Evolutionary conservation across 2,113 vertebrate species (phyloP).

Genomic region (Delphinapterus leucas): DNA sequence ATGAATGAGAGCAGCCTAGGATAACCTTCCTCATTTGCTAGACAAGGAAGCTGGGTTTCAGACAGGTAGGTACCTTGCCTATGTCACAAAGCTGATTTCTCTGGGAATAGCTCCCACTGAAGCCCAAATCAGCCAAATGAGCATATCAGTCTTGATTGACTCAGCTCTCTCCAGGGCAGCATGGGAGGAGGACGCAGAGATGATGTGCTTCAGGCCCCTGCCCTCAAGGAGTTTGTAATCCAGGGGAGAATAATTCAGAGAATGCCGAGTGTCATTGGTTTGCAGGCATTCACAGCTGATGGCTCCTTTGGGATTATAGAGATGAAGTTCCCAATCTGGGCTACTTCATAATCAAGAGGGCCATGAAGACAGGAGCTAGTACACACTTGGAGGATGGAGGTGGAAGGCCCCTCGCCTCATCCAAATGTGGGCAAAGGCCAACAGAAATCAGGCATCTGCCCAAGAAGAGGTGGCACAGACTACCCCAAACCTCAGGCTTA

Average conservation of each 20-base stretch:
- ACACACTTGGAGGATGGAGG: fast-evolving
- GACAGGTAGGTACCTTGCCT: not conserved
- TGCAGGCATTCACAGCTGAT: not conserved
- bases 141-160: not conserved
- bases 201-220: fast-evolving
- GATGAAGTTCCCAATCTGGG: not conserved
- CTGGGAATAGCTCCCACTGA: not conserved
- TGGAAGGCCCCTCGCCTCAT: not conserved
- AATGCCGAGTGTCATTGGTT: not conserved
- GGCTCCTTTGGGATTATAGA: not conserved
- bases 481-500: not conserved
- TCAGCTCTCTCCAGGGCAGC: not conserved
- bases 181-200: not conserved
- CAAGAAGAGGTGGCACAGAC: not conserved
- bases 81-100: not conserved
- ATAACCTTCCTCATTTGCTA: not conserved
- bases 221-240: not conserved
- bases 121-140: no score
- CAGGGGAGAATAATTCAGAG: fast-evolving
- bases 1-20: no score
- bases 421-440: not conserved
- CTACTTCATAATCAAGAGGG: not conserved
- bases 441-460: not conserved
- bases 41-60: not conserved
- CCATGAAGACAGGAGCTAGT: not conserved